Conservation (phyloP, 2,113 vertebrate genomes). For the rabbit (Oryctolagus cuniculus) region DNA sequence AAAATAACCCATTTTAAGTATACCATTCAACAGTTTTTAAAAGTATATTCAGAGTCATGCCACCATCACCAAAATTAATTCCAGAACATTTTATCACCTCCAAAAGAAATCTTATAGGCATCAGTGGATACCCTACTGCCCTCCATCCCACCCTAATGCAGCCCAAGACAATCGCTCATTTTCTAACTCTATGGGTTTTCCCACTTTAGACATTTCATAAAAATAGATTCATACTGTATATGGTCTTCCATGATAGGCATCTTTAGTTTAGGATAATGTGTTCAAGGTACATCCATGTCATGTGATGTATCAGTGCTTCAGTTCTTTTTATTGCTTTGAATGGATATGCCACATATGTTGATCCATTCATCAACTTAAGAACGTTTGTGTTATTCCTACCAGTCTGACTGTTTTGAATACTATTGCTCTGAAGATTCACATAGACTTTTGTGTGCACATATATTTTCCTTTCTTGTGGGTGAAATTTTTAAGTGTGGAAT, state of each 20-base stretch:
- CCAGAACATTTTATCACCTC: not conserved
- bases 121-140: not conserved
- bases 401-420: not conserved
- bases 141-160: not conserved
- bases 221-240: not conserved
- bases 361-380: not conserved
- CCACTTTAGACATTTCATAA: not conserved
- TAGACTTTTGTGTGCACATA: not conserved
- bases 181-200: not conserved
- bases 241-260: not conserved
- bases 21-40: not conserved
- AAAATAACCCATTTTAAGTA: not conserved
- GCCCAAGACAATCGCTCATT: not conserved
- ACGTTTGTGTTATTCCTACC: not conserved
- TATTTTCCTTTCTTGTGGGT: slow-evolving; percentile 31
- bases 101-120: not conserved
- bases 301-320: not conserved
- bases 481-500: not conserved
- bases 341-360: not conserved
- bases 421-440: not conserved
- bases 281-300: not conserved
- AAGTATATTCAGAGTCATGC: not conserved
- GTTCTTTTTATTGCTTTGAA: not conserved
- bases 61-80: not conserved
- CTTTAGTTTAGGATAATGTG: not conserved